Base-by-base conservation (phyloP, 1,140 invertebrate species). In the Trichogramma pretiosum region DNA sequence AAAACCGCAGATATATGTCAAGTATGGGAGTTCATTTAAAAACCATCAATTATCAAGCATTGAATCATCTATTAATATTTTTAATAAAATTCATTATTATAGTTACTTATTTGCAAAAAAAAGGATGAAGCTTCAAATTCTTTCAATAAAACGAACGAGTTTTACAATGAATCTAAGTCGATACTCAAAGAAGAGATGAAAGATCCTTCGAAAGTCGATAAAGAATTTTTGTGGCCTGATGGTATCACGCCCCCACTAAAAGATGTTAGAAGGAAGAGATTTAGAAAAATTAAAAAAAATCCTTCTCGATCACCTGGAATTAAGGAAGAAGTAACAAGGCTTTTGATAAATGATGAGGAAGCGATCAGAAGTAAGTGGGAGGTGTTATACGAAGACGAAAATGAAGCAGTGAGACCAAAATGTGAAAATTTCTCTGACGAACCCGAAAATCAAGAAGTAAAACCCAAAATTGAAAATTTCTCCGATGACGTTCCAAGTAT, bases 1-100 rank as follows among this genome's bases (percentile, higher is more conserved):
- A 98, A 98, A 77, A 93, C 92, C 13, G 93, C 93, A 0, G 93
- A 98, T 70, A 85, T 98, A 57, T 91, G 88, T 64, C 92, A 96
- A 77, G 87, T 84, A 58, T 38, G 16, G n/a, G n/a, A n/a, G n/a
- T n/a, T n/a, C n/a, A n/a, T n/a, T n/a, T n/a, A n/a, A n/a, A n/a
- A n/a, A n/a, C n/a, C n/a, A n/a, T n/a, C n/a, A n/a, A n/a, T n/a
- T n/a, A n/a, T n/a, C n/a, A n/a, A n/a, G n/a, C n/a, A n/a, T n/a
- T n/a, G 24, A 38, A 11, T 46, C 14, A 43, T 38, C 33, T 2
- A 19, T 44, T 23, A 40, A n/a, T n/a, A n/a, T n/a, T n/a, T n/a
- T n/a, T n/a, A n/a, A n/a, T n/a, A n/a, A n/a, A n/a, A n/a, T n/a
- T n/a, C n/a, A n/a, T n/a, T n/a, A n/a, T n/a, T n/a, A n/a, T n/a